These are phyloP conservation scores for Theristus sp. DNA, from an alignment of 2,888 invertebrate species.

Conservation along the genomic window DNA sequence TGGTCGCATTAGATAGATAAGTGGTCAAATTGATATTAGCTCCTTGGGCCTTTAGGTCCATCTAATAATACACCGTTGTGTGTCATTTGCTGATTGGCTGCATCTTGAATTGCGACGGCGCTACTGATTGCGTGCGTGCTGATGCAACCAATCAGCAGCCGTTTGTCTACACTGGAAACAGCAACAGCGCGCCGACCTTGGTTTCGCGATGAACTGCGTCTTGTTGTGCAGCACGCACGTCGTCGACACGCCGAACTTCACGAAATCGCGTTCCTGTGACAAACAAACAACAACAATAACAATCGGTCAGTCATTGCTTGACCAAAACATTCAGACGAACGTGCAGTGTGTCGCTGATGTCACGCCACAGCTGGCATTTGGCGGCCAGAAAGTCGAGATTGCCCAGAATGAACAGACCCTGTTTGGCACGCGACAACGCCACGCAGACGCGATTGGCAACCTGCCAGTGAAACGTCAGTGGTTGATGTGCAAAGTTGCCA, in stretches of 20 bases:
- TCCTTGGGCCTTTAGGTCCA: no score
- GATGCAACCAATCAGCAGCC: no score
- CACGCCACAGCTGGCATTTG: conserved; percentile 3
- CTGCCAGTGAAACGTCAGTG: conserved; percentile 6
- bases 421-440: conserved; percentile 48
- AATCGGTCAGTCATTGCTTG: no score
- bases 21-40: no score
- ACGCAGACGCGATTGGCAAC: conserved; percentile 26
- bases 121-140: no score
- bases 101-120: no score
- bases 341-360: background rate
- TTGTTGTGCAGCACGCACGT: conserved; percentile 13
- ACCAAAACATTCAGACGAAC: background rate
- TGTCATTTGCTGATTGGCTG: no score
- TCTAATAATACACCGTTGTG: no score
- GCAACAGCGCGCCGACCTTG: no score
- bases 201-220: conserved; percentile 3
- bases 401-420: conserved; percentile 53
- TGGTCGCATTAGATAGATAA: no score
- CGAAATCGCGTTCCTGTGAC: background rate
- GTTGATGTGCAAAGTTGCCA: no score
- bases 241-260: conserved; percentile 9
- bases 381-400: conserved; percentile 35
- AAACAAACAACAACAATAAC: background rate
- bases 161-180: no score